Percentiles rank a stretch among this genome's conserved stretches.
Conservation (phyloP, 2,113 vertebrate genomes). For the Phaethon lepturus region DNA sequence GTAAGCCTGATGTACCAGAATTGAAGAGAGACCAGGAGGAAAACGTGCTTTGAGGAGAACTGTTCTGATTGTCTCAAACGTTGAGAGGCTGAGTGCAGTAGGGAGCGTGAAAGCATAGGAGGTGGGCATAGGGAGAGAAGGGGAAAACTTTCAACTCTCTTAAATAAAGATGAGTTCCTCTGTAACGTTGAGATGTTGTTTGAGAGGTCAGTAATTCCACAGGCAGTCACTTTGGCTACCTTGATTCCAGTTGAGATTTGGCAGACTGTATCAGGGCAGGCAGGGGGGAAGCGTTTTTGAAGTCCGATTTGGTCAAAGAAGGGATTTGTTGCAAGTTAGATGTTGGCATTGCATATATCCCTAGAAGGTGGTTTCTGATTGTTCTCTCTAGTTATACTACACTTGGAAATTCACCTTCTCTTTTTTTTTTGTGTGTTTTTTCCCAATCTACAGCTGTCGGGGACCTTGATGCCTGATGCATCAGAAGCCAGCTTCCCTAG, state of each 20-base stretch:
- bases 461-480: slow-evolving; percentile 34
- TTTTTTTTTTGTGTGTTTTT: not conserved
- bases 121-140: not conserved
- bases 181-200: not conserved
- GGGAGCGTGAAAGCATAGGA: not conserved
- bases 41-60: fast-evolving
- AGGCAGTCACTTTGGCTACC: not conserved
- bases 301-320: not conserved
- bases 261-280: not conserved
- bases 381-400: not conserved
- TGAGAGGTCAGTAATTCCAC: not conserved
- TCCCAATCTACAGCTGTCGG: slow-evolving; percentile 55
- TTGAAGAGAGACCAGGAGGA: not conserved
- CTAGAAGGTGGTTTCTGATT: not conserved
- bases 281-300: not conserved
- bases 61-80: not conserved
- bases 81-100: not conserved
- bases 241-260: not conserved
- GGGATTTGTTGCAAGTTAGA: not conserved
- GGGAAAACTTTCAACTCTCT: too few relatives aligned
- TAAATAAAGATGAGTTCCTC: not conserved
- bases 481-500: slow-evolving; percentile 64
- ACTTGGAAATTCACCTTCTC: not conserved
- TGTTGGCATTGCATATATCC: not conserved
- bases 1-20: not conserved